A percentile compares a stretch with the other conserved stretches of the same genome.
These are phyloP conservation scores for Eleginops maclovinus DNA, from an alignment of 2,113 vertebrate genomes.

Conservation along the genomic window DNA sequence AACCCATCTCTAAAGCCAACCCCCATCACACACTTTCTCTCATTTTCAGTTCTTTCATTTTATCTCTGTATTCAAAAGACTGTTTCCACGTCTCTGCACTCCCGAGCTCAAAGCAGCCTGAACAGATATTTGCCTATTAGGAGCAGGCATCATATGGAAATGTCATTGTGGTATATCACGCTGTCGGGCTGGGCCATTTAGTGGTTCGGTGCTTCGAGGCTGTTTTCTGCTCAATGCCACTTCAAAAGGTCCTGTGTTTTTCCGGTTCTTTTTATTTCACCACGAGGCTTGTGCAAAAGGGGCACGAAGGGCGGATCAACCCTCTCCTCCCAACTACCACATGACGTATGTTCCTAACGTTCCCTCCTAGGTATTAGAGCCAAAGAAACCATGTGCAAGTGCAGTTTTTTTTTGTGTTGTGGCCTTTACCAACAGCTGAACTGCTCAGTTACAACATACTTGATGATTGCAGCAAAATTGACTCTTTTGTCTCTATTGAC, in stretches of 20 bases:
- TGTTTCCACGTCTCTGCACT: background rate
- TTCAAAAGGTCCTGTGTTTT: constrained; percentile 67
- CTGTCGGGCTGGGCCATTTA: constrained; percentile 50
- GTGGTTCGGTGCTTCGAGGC: constrained; percentile 53
- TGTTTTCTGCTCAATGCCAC: constrained; percentile 52
- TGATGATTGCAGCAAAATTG: constrained; percentile 4
- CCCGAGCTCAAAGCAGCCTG: constrained; percentile 1
- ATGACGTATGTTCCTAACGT: constrained; percentile 36
- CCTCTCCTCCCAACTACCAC: constrained; percentile 37
- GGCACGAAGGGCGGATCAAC: constrained; percentile 60
- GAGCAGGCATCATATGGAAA: constrained; percentile 58
- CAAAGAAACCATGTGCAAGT: constrained; percentile 3
- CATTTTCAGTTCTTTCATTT: background rate
- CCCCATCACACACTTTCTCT: background rate
- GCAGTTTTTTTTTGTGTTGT: constrained; percentile 8
- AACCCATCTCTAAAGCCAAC: background rate
- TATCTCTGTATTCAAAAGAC: constrained; percentile 27
- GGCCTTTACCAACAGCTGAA: background rate
- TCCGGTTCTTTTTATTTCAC: constrained; percentile 45
- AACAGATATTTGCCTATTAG: constrained; percentile 30
- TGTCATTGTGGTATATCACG: constrained; percentile 34
- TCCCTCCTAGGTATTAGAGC: constrained; percentile 34
- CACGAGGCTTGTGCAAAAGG: constrained; percentile 53
- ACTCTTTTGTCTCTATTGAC: no score
- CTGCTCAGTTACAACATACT: background rate